Evolutionary conservation across 2,888 invertebrate genomes (phyloP), one percentile per base, ranked within the genome.

Genomic region (Hypolimnas misippus): DNA sequence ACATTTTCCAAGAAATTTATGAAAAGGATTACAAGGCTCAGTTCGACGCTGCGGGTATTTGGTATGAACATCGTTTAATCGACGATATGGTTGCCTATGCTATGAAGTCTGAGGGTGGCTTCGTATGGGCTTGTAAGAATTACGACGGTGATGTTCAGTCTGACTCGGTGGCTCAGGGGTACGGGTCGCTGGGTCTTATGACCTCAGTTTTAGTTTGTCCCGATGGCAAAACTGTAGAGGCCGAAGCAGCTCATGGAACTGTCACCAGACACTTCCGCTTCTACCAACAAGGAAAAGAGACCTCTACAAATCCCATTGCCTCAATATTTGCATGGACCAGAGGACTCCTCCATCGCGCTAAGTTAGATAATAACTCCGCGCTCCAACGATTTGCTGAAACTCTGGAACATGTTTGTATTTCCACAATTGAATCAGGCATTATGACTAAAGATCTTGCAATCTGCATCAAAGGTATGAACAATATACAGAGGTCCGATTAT

Each of bases 371-470:
- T 73, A 99, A 99, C 80, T 79, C 86, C 6, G 93, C 93, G 52
- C 93, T 99, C 51, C 93, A 93, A 70, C 92, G 93, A 62, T 99
- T 99, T 82, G 96, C 98, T n/a, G 93, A 96, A 73, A 95, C 95
- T 25, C 92, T 99, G 58, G 99, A 99, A 80, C 93, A 93, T 67
- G 98, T 98, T 16, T 99, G 99, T 89, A 89, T 99, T 66, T 96
- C 97, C 72, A 99, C 99, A 0, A 98, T 99, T 71, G 98, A 99
- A 86, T 92, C 96, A 61, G 99, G 99, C 31, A 92, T 94, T 72
- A 98, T 99, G 98, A 99, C 99, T 58, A 99, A 99, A 87, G 99
- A 99, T 93, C 94, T 99, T 81, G 99, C 99, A 46, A 98, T 99
- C 82, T 99, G 99, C 83, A 96, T 99, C 77, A 99, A 99, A 90